Conservation (phyloP, 2,888 invertebrate genomes). For the Oscheius sp. region DNA sequence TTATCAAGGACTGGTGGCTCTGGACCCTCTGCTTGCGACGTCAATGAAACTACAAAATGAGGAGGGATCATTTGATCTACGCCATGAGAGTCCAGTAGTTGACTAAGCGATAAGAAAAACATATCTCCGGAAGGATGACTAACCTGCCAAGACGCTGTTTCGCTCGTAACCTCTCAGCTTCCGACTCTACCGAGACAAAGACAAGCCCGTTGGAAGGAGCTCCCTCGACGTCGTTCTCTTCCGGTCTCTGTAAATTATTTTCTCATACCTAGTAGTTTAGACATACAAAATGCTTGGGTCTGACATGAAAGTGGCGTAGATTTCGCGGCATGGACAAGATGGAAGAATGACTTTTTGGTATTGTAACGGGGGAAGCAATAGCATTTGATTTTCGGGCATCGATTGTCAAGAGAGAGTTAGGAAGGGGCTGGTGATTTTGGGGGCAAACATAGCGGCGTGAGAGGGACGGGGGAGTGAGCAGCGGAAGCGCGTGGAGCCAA, state of each 20-base stretch:
- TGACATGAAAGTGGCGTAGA: slow-evolving; percentile 15
- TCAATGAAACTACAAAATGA: no score
- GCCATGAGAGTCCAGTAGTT: no score
- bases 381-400: neutral
- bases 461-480: neutral
- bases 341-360: neutral
- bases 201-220: slow-evolving; percentile 23
- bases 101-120: slow-evolving; percentile 14
- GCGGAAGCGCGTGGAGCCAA: neutral
- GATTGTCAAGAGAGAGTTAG: neutral
- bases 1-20: no score
- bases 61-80: no score
- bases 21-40: no score
- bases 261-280: neutral
- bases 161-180: slow-evolving; percentile 37
- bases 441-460: neutral
- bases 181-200: slow-evolving; percentile 41
- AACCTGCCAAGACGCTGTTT: slow-evolving; percentile 38
- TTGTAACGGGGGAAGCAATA: neutral
- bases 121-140: neutral
- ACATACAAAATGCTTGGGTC: slow-evolving; percentile 8
- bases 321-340: slow-evolving; percentile 12
- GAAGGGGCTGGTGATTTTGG: neutral
- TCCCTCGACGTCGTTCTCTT: slow-evolving; percentile 23
- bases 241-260: slow-evolving; percentile 23